Conservation (phyloP, 2,888 invertebrate species). For the Cheilosia vernalis region DNA sequence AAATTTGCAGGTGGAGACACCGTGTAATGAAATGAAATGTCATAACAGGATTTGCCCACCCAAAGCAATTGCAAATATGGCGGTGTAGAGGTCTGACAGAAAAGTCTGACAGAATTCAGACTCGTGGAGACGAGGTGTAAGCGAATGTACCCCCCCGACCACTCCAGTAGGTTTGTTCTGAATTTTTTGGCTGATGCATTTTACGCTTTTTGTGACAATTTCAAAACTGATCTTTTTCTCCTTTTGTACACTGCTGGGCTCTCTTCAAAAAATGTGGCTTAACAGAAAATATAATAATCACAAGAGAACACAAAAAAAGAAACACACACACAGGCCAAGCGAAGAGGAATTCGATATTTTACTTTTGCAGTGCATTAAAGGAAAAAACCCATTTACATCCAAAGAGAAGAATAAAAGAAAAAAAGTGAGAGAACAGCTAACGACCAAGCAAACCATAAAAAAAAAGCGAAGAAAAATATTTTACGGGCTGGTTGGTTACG, state of each 20-base stretch:
- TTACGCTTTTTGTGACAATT: conserved; percentile 17
- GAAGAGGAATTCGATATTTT: conserved; percentile 46
- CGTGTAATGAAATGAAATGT: no score
- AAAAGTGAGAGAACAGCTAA: conserved; percentile 28
- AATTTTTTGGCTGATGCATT: conserved; percentile 2
- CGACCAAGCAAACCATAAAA: conserved; percentile 12
- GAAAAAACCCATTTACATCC: conserved; percentile 27
- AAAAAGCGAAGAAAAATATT: conserved; percentile 20
- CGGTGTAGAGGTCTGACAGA: no score
- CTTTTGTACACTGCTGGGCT: background rate
- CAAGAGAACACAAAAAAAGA: conserved; percentile 5
- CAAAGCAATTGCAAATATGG: no score
- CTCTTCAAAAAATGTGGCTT: conserved; percentile 8
- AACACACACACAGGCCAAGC: background rate
- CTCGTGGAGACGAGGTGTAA: no score
- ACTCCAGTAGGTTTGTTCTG: background rate
- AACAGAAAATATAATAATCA: conserved; percentile 13
- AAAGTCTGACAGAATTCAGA: no score
- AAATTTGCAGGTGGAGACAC: no score
- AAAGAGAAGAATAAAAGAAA: conserved; percentile 3
- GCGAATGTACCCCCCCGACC: no score
- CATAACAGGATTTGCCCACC: no score
- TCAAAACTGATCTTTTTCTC: conserved; percentile 5
- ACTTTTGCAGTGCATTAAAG: conserved; percentile 23
- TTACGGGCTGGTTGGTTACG: conserved; percentile 13